Evolutionary conservation across 37 sponge, comb jelly and placozoan genomes (phyloP).

Genomic region (Mnemiopsis leidyi): DNA sequence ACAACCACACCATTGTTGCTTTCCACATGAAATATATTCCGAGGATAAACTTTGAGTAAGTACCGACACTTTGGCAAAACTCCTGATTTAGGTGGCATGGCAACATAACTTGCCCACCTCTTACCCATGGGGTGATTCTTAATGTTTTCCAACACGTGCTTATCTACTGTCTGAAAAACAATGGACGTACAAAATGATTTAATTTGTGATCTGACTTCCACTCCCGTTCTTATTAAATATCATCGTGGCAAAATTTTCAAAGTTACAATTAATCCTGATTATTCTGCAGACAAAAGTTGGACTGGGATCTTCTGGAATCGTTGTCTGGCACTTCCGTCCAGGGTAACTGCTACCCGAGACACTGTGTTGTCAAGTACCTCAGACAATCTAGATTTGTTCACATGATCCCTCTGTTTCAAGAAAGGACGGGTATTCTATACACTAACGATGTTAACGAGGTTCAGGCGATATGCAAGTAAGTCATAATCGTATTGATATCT

Average conservation of each 20-base stretch:
- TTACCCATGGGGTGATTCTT: no score
- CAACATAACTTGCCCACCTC: no score
- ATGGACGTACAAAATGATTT: no score
- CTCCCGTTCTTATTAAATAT: no score
- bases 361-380: slow-evolving; percentile 15
- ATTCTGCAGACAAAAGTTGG: slow-evolving; percentile 57
- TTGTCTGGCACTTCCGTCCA: slow-evolving; percentile 26
- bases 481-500: neutral
- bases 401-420: slow-evolving; percentile 52
- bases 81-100: no score
- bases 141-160: no score
- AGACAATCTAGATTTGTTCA: neutral
- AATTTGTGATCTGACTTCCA: no score
- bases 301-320: neutral
- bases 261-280: no score
- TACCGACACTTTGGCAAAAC: no score
- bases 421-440: neutral
- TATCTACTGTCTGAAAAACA: no score
- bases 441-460: slow-evolving; percentile 40
- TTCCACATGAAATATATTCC: slow-evolving; percentile 31
- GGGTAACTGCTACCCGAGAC: slow-evolving; percentile 9
- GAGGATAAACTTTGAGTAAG: neutral
- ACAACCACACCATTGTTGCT: slow-evolving; percentile 35
- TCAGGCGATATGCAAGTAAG: slow-evolving; percentile 10
- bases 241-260: no score